Evolutionary conservation across 2,888 invertebrate genomes (phyloP).

Genomic region (Alentia gelatinosa): DNA sequence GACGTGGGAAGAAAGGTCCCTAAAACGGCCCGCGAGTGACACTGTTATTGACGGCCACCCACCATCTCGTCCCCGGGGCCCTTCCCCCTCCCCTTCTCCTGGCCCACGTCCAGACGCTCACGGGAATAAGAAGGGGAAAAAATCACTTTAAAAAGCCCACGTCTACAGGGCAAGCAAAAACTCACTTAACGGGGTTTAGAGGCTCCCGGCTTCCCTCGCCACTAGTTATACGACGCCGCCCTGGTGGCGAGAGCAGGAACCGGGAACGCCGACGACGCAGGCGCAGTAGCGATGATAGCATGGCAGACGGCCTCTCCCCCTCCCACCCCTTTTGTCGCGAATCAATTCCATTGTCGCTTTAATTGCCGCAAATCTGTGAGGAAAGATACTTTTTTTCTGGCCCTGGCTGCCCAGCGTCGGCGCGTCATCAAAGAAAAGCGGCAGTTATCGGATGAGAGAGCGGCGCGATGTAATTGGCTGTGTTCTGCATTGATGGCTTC

Average conservation of each 20-base stretch:
- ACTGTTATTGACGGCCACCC: not conserved
- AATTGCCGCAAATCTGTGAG: not conserved
- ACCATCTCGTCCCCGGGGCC: not conserved
- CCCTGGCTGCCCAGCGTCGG: not conserved
- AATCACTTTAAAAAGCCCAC: not conserved
- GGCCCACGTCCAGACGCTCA: too few species aligned
- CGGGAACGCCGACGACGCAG: too few species aligned
- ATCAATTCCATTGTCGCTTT: conserved; percentile 3
- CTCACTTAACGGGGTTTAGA: not conserved
- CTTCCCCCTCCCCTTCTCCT: too few species aligned
- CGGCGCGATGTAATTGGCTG: not conserved
- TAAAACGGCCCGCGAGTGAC: not conserved
- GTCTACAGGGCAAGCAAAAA: not conserved
- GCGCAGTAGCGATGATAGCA: too few species aligned
- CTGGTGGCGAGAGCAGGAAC: too few species aligned
- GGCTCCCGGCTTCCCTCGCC: too few species aligned
- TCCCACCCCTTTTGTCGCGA: not conserved
- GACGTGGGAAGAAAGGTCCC: not conserved
- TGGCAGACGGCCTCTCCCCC: too few species aligned
- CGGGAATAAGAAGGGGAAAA: too few species aligned
- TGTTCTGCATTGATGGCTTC: not conserved
- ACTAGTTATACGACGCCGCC: not conserved
- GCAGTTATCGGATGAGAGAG: not conserved
- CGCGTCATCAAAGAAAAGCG: not conserved
- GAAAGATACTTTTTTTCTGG: not conserved